Evolutionary conservation across 2,888 invertebrate genomes (phyloP).

Genomic region (Cheilosia variabilis): DNA sequence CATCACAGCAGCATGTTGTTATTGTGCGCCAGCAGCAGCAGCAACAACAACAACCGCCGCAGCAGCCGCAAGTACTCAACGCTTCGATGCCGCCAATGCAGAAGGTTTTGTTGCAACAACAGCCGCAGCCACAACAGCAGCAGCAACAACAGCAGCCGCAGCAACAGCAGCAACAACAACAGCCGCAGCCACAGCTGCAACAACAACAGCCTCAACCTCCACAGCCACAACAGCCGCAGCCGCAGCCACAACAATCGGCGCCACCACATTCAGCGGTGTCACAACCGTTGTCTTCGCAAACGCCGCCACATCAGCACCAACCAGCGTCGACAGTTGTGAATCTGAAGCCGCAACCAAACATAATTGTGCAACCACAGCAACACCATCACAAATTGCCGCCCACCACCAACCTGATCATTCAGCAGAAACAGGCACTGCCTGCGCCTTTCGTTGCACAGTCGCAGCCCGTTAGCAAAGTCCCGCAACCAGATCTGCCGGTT

Average conservation of each 20-base stretch:
- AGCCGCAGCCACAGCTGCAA: no score
- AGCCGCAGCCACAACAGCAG: conserved; percentile 62
- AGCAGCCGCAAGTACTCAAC: conserved; percentile 54
- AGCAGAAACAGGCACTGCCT: conserved; percentile 48
- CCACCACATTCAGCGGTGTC: conserved; percentile 14
- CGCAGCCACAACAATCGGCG: conserved; percentile 15
- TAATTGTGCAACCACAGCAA: conserved; percentile 72
- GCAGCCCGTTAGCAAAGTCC: conserved; percentile 45
- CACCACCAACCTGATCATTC: conserved; percentile 50
- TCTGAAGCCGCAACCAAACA: conserved; percentile 43
- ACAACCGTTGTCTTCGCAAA: no score
- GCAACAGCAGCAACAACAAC: conserved; percentile 20
- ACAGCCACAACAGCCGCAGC: conserved; percentile 43
- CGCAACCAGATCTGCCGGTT: conserved; percentile 30
- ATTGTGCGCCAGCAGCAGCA: conserved; percentile 71
- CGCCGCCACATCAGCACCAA: conserved; percentile 66
- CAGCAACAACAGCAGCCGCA: conserved; percentile 76
- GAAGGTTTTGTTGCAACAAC: conserved; percentile 73
- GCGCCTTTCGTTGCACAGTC: conserved; percentile 45
- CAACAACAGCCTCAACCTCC: no score
- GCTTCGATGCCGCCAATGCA: conserved; percentile 52
- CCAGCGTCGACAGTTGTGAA: conserved; percentile 71
- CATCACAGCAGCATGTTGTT: conserved; percentile 63
- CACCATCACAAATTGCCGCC: conserved; percentile 55
- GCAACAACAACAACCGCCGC: neutral